Evolutionary conservation across 2,888 invertebrate species (phyloP).

Genomic region (Agonopterix arenella): DNA sequence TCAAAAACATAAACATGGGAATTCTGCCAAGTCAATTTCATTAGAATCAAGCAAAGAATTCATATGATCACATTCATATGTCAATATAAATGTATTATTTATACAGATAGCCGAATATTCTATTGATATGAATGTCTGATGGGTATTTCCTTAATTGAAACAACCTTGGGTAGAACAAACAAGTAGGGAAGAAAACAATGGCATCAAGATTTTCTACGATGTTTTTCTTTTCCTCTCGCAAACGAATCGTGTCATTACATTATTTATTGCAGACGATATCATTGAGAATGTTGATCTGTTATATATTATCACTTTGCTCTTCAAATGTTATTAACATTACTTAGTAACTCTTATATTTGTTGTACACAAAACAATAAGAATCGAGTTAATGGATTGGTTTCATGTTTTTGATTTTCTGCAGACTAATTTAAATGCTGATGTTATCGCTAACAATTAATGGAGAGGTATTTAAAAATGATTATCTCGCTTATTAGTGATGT

Average conservation of each 20-base stretch:
- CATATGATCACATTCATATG: conserved; percentile 1
- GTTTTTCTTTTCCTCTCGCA: conserved; percentile 8
- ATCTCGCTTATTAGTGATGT: not conserved
- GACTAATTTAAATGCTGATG: no score
- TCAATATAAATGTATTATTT: conserved; percentile 12
- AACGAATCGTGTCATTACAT: conserved; percentile 3
- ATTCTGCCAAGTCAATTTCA: conserved; percentile 17
- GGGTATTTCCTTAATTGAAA: conserved; percentile 14
- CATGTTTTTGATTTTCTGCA: not conserved
- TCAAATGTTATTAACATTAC: no score
- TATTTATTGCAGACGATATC: conserved; percentile 8
- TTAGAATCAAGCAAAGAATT: conserved; percentile 8
- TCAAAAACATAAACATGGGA: conserved; percentile 6
- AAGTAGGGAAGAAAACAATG: conserved; percentile 7
- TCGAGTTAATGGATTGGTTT: not conserved
- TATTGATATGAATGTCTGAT: conserved; percentile 8
- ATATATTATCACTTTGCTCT: conserved; percentile 1
- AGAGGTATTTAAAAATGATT: conserved; percentile 1
- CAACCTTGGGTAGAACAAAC: conserved; percentile 10
- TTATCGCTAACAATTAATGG: not conserved
- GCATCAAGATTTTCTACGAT: conserved; percentile 9
- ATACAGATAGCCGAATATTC: conserved; percentile 7
- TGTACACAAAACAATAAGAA: not conserved
- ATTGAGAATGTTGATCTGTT: not conserved
- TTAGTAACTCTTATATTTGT: no score